Base-by-base conservation (phyloP, 2,888 invertebrate genomes). In the Merodon equestris region DNA sequence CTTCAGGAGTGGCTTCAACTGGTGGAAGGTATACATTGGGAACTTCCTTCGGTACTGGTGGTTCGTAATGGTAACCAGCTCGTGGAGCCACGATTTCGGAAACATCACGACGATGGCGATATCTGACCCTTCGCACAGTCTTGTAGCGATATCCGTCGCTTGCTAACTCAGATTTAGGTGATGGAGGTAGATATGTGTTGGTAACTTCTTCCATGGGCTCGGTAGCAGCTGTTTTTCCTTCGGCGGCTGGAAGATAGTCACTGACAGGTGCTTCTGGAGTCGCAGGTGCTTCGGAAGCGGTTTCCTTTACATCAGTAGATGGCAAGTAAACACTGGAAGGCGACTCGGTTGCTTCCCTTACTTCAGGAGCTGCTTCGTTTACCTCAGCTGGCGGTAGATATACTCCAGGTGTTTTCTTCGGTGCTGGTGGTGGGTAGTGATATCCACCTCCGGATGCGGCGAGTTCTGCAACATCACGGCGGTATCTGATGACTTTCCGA, bases 241-340 rank as follows among this genome's bases (percentile, higher is more conserved):
- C 71, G 40, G 42, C 36, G 27, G 82, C 82, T 36, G 82, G 81
- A 18, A 84, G 58, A 48, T 84, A 84, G 17, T 72, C 63, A 12
- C 84, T 84, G n/a, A 79, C 58, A 15, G 72, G 34, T 15, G 48
- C 50, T 50, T 72, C 72, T 13, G 76, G 64, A n/a, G 10, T 10
- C 1, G 50, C 14, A n/a, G 71, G 76, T 1, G 45, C 19, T 12
- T 27, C 47, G 18, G 27, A 7, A 4, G 2, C 27, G 3, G n/a
- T 10, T 9, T 40, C 40, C 10, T 10, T n/a, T 19, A 71, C 81
- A 45, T 83, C 85, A 44, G 85, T 84, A 81, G 86, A 71, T 19
- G 85, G 86, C 45, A 85, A 84, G 54, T 76, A 84, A 12, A 86
- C 9, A 83, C 82, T 53, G 70, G 58, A 18, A 83, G 61, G 1